Evolutionary conservation across 2,113 vertebrate genomes (phyloP).

Genomic region (Fulica atra): DNA sequence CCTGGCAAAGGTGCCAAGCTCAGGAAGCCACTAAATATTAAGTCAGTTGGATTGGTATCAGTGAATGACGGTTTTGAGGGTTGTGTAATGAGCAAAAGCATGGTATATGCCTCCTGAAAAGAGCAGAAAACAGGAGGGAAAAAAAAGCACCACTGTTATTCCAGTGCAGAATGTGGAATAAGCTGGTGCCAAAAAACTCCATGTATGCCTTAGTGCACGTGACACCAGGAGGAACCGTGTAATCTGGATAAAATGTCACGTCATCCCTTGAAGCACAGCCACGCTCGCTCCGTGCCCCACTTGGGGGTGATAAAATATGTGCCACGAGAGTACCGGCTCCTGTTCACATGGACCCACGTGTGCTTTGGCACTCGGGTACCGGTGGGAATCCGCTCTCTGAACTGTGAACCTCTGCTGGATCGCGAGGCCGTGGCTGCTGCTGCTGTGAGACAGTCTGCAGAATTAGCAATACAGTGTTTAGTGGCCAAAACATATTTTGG

Average conservation of each 20-base stretch:
- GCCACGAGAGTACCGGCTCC: background rate
- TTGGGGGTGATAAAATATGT: background rate
- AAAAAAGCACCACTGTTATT: background rate
- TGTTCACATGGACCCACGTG: background rate
- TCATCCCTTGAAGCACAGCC: slow-evolving; percentile 1
- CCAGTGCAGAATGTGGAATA: slow-evolving; percentile 2
- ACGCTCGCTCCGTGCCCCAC: background rate
- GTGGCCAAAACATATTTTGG: background rate
- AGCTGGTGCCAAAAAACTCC: background rate
- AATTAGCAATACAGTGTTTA: background rate
- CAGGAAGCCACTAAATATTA: background rate
- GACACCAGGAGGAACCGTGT: background rate
- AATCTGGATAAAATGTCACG: background rate
- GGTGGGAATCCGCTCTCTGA: background rate
- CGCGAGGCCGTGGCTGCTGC: background rate
- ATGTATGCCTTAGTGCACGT: background rate
- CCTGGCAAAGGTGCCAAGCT: background rate
- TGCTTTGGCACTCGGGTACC: background rate
- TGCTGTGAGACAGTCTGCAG: background rate
- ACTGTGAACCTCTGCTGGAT: background rate
- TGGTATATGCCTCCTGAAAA: background rate
- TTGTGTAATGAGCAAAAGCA: background rate
- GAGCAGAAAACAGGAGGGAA: background rate
- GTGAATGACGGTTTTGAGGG: background rate
- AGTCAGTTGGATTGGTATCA: background rate